Conservation (phyloP, 1,140 invertebrate genomes). For the Pogonognathellus flavescens region DNA sequence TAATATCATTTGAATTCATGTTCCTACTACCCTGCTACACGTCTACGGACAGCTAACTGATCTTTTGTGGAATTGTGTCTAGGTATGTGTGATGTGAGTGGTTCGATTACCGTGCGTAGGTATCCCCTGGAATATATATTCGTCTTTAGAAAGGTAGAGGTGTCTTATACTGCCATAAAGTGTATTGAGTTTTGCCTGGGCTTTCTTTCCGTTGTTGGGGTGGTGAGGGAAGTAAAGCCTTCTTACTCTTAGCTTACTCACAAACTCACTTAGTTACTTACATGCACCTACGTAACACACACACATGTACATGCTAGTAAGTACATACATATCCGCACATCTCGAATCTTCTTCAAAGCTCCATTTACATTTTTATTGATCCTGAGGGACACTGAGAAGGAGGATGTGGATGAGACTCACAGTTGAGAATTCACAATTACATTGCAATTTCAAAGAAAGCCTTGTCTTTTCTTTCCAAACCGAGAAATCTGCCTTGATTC, state of each 20-base stretch:
- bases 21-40: not conserved
- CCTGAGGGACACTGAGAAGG: conserved; percentile 32
- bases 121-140: no score
- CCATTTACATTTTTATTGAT: conserved; percentile 60
- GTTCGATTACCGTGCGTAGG: no score
- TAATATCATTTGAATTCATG: no score
- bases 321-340: conserved; percentile 6
- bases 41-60: not conserved
- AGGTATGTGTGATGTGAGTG: no score
- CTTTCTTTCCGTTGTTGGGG: not conserved
- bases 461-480: conserved; percentile 7
- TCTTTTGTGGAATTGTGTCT: no score
- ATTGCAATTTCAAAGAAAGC: conserved; percentile 34
- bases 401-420: conserved; percentile 37
- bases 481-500: conserved; percentile 15
- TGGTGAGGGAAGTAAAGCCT: not conserved
- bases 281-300: not conserved
- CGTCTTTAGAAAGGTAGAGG: no score
- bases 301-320: not conserved
- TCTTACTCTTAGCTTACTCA: conserved; percentile 15
- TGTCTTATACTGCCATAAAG: not conserved
- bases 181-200: not conserved
- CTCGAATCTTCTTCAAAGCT: conserved; percentile 27
- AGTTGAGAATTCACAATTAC: conserved; percentile 50
- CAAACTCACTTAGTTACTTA: conserved; percentile 27